Evolutionary conservation across 2,113 vertebrate genomes (phyloP).

Genomic region (Ciconia stormi): DNA sequence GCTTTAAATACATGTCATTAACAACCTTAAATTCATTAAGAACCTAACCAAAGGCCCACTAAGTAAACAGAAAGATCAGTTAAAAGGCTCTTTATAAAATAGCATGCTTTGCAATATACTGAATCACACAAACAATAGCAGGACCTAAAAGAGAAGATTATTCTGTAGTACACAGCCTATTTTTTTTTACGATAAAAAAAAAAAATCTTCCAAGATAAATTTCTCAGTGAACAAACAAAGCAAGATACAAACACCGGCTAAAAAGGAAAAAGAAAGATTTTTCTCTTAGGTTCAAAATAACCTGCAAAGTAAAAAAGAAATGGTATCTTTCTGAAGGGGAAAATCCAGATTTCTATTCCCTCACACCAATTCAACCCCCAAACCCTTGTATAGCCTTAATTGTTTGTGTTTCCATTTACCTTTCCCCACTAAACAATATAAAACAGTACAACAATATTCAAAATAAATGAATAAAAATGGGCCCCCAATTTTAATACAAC

Average conservation of each 20-base stretch:
- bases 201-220: not conserved
- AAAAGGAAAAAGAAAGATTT: not conserved
- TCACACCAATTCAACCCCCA: fast-evolving
- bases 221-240: not conserved
- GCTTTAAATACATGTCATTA: not conserved
- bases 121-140: not conserved
- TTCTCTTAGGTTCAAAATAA: not conserved
- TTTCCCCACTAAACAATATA: not conserved
- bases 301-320: not conserved
- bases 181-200: not conserved
- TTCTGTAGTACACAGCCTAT: fast-evolving
- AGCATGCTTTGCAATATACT: not conserved
- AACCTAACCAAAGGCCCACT: not conserved
- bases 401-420: not conserved
- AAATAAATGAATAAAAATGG: not conserved
- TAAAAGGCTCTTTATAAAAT: not conserved
- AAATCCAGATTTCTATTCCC: not conserved
- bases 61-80: not conserved
- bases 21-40: not conserved
- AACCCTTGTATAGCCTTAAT: not conserved
- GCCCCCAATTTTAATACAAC: not conserved
- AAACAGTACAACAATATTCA: not conserved
- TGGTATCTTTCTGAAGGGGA: not conserved
- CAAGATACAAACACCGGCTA: not conserved
- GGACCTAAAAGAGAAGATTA: not conserved